phyloP scores from a whole-genome alignment of 2,113 vertebrate species.

The Prunella fulvescens region DNA sequence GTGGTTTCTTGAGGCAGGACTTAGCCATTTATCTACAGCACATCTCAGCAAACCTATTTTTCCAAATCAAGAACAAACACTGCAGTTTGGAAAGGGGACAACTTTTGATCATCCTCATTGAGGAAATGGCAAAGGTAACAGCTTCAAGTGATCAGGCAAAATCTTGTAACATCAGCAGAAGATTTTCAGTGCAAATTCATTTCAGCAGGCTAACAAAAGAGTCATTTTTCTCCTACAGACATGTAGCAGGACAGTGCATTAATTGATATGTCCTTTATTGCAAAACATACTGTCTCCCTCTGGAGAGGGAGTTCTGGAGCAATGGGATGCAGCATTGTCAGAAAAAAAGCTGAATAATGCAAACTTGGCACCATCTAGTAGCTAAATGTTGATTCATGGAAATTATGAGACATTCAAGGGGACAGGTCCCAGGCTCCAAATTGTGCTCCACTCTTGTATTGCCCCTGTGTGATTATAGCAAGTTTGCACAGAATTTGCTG shows the following conservation, averaged over 20 bases:
- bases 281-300: neutral
- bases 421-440: constrained; percentile 45
- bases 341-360: neutral
- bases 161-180: neutral
- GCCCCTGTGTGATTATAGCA: neutral
- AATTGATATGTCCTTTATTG: constrained; percentile 25
- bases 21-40: neutral
- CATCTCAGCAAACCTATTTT: neutral
- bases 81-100: neutral
- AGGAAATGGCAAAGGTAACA: constrained; percentile 15
- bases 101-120: neutral
- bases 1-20: neutral
- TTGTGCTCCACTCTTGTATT: constrained; percentile 17
- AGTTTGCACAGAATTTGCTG: constrained; percentile 37
- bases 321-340: neutral
- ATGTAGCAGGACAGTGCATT: neutral
- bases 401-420: constrained; percentile 37
- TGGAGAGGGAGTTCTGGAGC: neutral
- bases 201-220: constrained; percentile 41
- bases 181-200: neutral
- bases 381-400: constrained; percentile 23
- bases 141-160: neutral
- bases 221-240: neutral
- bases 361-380: neutral
- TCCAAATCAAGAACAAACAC: neutral